phyloP scores from a whole-genome alignment of 2,888 invertebrate genomes.

The Pomacea canaliculata region DNA sequence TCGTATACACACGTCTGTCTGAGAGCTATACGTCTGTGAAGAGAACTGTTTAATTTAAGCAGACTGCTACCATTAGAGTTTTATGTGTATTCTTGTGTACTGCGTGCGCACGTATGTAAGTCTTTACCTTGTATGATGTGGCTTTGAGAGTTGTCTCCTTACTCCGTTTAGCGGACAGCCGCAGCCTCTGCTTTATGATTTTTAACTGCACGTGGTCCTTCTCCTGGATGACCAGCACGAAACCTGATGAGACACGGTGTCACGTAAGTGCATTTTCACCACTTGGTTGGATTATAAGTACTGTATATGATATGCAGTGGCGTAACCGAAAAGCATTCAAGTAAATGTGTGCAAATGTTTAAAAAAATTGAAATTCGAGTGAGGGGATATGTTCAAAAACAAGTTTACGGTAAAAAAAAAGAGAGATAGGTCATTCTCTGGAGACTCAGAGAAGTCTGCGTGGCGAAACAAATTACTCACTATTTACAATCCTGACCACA shows the following conservation, averaged over 20 bases:
- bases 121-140: slow-evolving; percentile 52
- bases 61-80: neutral
- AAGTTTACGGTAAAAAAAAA: no score
- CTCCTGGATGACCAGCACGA: slow-evolving; percentile 63
- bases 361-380: no score
- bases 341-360: no score
- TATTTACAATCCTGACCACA: slow-evolving; percentile 63
- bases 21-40: no score
- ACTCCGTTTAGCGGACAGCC: slow-evolving; percentile 49
- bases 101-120: neutral
- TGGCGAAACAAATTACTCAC: slow-evolving; percentile 39
- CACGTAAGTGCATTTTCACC: no score
- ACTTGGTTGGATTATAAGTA: no score
- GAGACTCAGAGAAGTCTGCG: no score
- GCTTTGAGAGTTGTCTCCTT: slow-evolving; percentile 53
- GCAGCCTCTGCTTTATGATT: slow-evolving; percentile 56
- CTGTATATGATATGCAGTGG: no score
- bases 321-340: no score
- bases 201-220: slow-evolving; percentile 61
- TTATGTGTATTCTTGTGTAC: neutral
- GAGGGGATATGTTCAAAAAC: no score
- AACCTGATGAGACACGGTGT: slow-evolving; percentile 44
- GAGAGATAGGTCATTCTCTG: no score
- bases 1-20: neutral
- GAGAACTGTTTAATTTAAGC: no score